A percentile compares a stretch with the other conserved stretches of the same genome.
These are phyloP conservation scores for Biston betularia DNA, from an alignment of 2,888 invertebrate species.

Conservation along the genomic window DNA sequence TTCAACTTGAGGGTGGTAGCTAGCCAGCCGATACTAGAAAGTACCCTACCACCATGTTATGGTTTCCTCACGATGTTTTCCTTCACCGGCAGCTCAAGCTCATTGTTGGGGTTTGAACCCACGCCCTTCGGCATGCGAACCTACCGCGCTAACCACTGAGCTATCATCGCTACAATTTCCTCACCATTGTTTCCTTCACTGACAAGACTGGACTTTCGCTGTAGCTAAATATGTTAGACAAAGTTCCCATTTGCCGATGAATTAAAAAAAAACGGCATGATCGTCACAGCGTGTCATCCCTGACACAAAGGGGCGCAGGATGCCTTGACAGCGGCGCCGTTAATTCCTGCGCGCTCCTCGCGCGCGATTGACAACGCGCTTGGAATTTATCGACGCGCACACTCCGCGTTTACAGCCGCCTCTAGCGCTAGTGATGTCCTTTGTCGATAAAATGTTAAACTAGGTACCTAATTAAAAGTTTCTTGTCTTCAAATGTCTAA, in stretches of 20 bases:
- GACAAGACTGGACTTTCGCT: too few relatives aligned
- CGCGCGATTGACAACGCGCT: conserved; percentile 85
- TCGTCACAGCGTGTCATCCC: conserved; percentile 51
- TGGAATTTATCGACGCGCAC: conserved; percentile 84
- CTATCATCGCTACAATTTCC: too few relatives aligned
- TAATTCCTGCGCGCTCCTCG: conserved; percentile 81
- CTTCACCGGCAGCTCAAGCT: too few relatives aligned
- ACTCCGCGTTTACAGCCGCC: conserved; percentile 62
- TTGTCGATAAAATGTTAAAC: conserved; percentile 39
- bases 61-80: too few relatives aligned
- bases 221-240: too few relatives aligned
- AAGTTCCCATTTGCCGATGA: not conserved
- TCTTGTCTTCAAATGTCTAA: not conserved
- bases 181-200: too few relatives aligned
- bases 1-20: too few relatives aligned
- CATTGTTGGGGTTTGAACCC: too few relatives aligned
- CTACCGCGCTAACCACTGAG: too few relatives aligned
- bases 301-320: conserved; percentile 58
- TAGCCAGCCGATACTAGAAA: too few relatives aligned
- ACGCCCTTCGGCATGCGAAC: too few relatives aligned
- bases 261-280: not conserved
- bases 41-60: too few relatives aligned
- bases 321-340: conserved; percentile 80
- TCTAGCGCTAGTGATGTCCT: conserved; percentile 42
- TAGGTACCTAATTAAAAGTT: not conserved